These are phyloP conservation scores for Dreissena rostriformis DNA, from an alignment of 1,140 invertebrate genomes.

Conservation along the genomic window DNA sequence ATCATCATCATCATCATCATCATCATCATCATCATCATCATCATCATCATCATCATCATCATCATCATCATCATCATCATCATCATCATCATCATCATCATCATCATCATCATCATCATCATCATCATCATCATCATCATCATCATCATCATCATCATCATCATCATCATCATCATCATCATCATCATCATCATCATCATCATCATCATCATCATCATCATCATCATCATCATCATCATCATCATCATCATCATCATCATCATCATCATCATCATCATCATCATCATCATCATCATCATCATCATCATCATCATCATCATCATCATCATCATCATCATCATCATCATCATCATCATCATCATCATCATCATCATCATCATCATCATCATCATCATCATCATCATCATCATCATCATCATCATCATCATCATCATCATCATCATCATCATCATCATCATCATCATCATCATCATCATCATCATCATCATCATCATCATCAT, in stretches of 20 bases:
- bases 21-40: background rate
- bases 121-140: background rate
- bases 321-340: background rate
- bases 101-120: background rate
- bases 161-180: background rate
- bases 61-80: background rate
- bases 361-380: background rate
- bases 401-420: background rate
- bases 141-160: background rate
- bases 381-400: background rate
- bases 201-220: background rate
- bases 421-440: background rate
- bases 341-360: background rate
- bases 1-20: background rate
- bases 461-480: background rate
- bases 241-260: background rate
- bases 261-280: background rate
- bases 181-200: background rate
- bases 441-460: background rate
- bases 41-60: background rate
- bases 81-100: background rate
- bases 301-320: background rate
- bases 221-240: background rate
- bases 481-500: background rate
- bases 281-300: background rate